A percentile compares a stretch with the other conserved stretches of the same genome.
Evolutionary conservation across 2,113 vertebrate species (phyloP).

Genomic region (Riparia riparia): DNA sequence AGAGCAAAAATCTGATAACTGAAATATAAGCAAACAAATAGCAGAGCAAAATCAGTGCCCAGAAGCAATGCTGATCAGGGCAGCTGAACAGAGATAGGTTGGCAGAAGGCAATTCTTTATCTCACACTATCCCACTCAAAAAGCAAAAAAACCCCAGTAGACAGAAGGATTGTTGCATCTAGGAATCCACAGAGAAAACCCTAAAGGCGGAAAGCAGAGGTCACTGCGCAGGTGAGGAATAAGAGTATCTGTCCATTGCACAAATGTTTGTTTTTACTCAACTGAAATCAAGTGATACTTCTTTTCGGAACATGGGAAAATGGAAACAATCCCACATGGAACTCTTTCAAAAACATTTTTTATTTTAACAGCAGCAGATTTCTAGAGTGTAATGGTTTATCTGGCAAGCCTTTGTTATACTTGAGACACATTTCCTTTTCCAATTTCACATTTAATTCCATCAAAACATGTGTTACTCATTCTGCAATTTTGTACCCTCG

Average conservation of each 20-base stretch:
- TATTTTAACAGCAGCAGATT: constrained; percentile 10
- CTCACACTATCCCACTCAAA: background rate
- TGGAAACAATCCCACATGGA: background rate
- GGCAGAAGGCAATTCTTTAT: background rate
- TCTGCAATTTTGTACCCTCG: background rate
- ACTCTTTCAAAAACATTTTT: background rate
- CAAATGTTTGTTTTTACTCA: background rate
- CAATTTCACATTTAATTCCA: background rate
- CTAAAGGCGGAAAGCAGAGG: background rate
- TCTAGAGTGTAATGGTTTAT: background rate
- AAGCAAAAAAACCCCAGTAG: background rate
- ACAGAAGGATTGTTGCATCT: background rate
- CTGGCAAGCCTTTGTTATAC: constrained; percentile 9
- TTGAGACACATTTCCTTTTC: background rate
- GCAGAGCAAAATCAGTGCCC: background rate
- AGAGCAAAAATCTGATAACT: background rate
- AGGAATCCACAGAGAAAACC: background rate
- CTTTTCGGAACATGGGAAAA: background rate
- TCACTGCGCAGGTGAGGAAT: background rate
- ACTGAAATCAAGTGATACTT: background rate
- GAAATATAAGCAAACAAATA: background rate
- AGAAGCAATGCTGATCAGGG: background rate
- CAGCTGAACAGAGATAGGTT: background rate
- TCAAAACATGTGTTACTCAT: background rate
- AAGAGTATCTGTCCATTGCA: background rate